Conservation (phyloP, 2,797 vertebrate genomes). For the Falco berigora region DNA sequence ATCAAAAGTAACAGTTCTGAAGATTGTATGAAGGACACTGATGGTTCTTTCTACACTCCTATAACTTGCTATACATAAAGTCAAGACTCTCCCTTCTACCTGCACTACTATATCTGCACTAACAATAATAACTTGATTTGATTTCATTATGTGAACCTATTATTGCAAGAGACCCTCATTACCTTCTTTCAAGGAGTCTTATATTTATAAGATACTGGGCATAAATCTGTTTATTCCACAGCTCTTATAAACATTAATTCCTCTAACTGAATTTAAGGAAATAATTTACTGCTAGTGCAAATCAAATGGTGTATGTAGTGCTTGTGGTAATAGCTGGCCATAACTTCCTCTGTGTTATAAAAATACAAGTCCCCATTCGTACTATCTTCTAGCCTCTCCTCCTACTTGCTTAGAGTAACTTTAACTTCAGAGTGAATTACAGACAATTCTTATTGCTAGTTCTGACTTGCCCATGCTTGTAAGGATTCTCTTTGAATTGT, state of each 20-base stretch:
- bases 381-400: not conserved
- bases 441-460: not conserved
- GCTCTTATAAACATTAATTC: not conserved
- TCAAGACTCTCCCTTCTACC: not conserved
- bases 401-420: not conserved
- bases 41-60: not conserved
- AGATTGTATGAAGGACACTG: not conserved
- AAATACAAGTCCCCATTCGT: not conserved
- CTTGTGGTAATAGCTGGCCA: not conserved
- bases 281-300: not conserved
- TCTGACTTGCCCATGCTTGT: not conserved
- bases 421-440: not conserved
- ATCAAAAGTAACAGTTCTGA: not conserved
- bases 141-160: not conserved
- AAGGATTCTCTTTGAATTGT: not conserved
- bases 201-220: not conserved
- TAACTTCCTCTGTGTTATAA: not conserved
- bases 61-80: not conserved
- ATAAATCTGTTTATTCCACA: not conserved
- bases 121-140: not conserved
- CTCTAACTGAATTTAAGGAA: not conserved
- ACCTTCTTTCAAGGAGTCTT: not conserved
- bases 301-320: not conserved
- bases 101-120: not conserved
- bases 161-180: not conserved